Evolutionary conservation across 2,113 vertebrate genomes (phyloP), one percentile per base, ranked within the genome.

Genomic region (Oxygymnocypris stewartii): DNA sequence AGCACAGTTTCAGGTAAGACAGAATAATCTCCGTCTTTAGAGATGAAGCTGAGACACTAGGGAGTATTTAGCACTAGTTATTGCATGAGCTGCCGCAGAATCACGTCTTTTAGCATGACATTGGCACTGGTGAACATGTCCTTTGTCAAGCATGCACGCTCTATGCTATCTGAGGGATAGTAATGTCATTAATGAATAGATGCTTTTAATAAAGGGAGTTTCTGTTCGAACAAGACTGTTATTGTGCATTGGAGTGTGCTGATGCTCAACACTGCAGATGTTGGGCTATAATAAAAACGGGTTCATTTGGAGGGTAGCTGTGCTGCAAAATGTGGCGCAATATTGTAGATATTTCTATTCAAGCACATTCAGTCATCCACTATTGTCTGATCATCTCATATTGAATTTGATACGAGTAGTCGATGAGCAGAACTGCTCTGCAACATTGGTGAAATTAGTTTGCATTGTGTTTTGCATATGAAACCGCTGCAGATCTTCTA

Each of bases 1-100:
- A 92, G 87, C 90, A 92, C 89, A 47, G 35, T 91, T 57, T 90
- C 92, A 92, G 92, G 92, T 93, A 90, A 85, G 90, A 79, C 23
- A 25, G 23, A 75, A 47, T 71, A 35, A 37, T 18, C 13, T 67
- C 63, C 9, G 8, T 61, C 8, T 61, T 9, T 9, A 61, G 23
- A 10, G n/a, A 61, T 10, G 3, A 14, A 37, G 7, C 67, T 37
- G 7, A 25, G 35, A 73, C 0, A 40, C 18, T 71, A 12, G 20
- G 9, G 69, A 73, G 35, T 23, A 2, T 73, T 73, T 23, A 23
- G 69, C 35, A 69, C 3, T 28, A 69, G 65, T 57, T 61, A 69
- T 37, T 20, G 65, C 63, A 67, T 31, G 25, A 28, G 10, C 65
- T 16, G 35, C 35, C 0, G 9, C 18, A 40, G 69, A 40, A 40